Evolutionary conservation across 2,797 vertebrate genomes (phyloP).

Genomic region (Cyprinella venusta): DNA sequence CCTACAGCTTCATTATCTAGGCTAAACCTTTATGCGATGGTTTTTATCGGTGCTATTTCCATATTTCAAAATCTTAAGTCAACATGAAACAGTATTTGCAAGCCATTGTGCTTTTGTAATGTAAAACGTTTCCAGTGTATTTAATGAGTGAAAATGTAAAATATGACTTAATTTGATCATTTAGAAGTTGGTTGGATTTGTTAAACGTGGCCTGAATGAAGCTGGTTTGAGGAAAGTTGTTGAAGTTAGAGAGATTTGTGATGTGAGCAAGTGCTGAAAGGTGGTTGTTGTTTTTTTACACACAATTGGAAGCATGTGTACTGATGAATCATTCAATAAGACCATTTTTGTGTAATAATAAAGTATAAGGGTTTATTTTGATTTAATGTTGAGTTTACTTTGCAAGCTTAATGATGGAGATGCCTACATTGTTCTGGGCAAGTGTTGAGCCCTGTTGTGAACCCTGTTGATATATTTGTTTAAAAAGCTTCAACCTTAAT

Average conservation of each 20-base stretch:
- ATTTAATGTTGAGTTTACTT: background rate
- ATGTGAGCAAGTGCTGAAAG: background rate
- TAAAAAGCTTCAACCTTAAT: background rate
- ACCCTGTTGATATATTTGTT: background rate
- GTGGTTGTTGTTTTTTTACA: background rate
- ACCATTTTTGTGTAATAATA: background rate
- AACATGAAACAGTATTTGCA: background rate
- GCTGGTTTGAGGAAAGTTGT: background rate
- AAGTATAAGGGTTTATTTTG: background rate
- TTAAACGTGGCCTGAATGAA: background rate
- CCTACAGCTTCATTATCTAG: constrained; percentile 4
- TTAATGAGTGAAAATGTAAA: background rate
- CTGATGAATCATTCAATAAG: background rate
- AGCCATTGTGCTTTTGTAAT: background rate
- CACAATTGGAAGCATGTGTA: background rate
- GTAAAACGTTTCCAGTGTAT: background rate
- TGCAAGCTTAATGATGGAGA: background rate
- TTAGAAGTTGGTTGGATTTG: constrained; percentile 9
- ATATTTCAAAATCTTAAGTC: constrained; percentile 8
- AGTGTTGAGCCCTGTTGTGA: background rate
- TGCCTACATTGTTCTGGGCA: background rate
- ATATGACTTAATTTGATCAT: background rate
- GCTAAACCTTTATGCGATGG: background rate
- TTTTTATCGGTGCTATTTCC: background rate
- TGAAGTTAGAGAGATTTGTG: background rate